These are phyloP conservation scores for Eublepharis macularius DNA, from an alignment of 2,113 vertebrate species.

Conservation along the genomic window DNA sequence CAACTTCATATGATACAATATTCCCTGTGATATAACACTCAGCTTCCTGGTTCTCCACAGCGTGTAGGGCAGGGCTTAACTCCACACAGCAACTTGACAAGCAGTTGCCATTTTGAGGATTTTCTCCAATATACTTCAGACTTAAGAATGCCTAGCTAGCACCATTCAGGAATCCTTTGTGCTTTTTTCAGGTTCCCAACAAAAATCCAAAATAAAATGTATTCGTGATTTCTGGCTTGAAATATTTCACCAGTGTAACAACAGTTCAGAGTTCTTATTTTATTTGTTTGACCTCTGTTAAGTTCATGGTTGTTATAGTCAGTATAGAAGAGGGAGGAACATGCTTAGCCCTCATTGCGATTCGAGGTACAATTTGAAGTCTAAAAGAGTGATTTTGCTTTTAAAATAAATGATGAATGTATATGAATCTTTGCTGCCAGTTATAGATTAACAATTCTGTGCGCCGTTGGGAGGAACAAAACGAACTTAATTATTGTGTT, in stretches of 20 bases:
- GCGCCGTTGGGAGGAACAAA: conserved; percentile 73
- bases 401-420: conserved; percentile 69
- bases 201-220: neutral
- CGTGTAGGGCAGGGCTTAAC: neutral
- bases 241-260: neutral
- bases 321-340: conserved; percentile 25
- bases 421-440: conserved; percentile 70
- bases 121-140: too few species aligned
- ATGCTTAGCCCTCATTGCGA: conserved; percentile 54
- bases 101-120: neutral
- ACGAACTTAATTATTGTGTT: conserved; percentile 71
- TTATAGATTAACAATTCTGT: conserved; percentile 68
- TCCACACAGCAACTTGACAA: neutral
- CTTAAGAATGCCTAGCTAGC: too few species aligned
- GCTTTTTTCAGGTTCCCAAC: too few species aligned
- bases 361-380: conserved; percentile 58
- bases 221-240: neutral
- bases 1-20: too few species aligned
- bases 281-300: neutral
- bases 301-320: neutral
- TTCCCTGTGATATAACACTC: too few species aligned
- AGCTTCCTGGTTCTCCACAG: too few species aligned
- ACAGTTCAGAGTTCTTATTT: neutral
- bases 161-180: too few species aligned
- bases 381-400: conserved; percentile 59